Conservation (phyloP, 2,113 vertebrate species). For the Turdus rufiventris region DNA sequence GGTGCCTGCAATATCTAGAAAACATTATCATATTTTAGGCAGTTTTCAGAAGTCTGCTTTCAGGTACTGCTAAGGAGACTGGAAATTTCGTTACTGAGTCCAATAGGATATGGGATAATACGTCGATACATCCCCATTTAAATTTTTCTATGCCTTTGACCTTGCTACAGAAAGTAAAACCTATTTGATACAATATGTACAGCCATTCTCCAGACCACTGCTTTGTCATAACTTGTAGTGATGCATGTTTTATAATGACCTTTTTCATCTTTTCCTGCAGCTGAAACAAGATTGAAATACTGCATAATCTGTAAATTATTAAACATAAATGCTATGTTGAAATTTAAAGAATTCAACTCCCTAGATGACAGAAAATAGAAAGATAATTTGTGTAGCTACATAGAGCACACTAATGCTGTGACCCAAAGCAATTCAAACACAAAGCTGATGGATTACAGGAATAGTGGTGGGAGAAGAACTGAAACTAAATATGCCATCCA, state of each 20-base stretch:
- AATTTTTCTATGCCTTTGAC: not conserved
- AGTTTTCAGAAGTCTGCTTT: constrained; percentile 7
- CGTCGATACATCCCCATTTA: not conserved
- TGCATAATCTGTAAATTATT: not conserved
- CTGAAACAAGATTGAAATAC: not conserved
- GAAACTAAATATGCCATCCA: not conserved
- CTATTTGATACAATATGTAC: not conserved
- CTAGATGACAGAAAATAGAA: not conserved
- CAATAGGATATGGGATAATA: not conserved
- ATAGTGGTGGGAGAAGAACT: not conserved
- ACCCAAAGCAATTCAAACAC: not conserved
- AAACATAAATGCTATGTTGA: not conserved
- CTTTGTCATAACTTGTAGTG: not conserved
- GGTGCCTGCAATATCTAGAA: not conserved
- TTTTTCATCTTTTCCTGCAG: not conserved
- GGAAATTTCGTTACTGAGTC: not conserved
- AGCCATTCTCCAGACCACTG: not conserved
- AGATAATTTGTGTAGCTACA: not conserved
- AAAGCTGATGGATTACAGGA: not conserved
- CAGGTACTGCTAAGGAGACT: not conserved
- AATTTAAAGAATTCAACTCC: not conserved
- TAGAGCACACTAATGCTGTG: not conserved
- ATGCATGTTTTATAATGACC: not conserved
- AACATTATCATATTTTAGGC: not conserved
- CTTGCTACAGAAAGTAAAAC: not conserved